Evolutionary conservation across 2,113 vertebrate genomes (phyloP), one percentile per base, ranked within the genome.

Genomic region (Labeo catla): DNA sequence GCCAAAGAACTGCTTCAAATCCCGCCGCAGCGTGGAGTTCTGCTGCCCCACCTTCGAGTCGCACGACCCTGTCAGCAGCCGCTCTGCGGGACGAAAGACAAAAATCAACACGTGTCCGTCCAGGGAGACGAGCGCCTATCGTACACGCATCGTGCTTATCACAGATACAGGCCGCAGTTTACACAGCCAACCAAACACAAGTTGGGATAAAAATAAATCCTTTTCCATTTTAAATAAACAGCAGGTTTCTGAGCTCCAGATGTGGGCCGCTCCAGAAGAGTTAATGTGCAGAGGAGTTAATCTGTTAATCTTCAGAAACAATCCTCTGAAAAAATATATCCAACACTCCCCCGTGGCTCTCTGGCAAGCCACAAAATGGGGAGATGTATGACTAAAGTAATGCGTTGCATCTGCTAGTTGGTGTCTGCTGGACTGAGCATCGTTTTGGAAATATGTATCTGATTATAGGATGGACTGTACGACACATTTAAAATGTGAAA

Each of bases 1-100:
- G 83, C 97, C 97, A 13, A 99, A 97, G 90, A 99, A 99, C 95
- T 99, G 98, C 95, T 99, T 99, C 88, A 99, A 95, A 94, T 99
- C 98, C 90, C 98, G 92, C 47, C 98, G 94, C 45, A 99, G 93
- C 4, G 97, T 98, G 80, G 97, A 98, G 95, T 98, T 98, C 36
- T 97, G 97, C 91, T 98, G 97, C 0, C 96, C 96, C 0, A 95
- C 96, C 89, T 99, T 97, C 52, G 97, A 96, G 93, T 99, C 97
- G 4, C 97, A 99, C 28, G 96, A 96, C 61, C 97, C 97, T 0
- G 92, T 91, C 91, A 93, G 92, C 16, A 94, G 89, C 80, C 96
- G 94, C 86, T 97, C 96, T 97, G 91, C 8, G 15, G 15, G 66
- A 9, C 4, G 19, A 5, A 78, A 83, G 19, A 2, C 9, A 12